phyloP scores from a whole-genome alignment of 2,797 vertebrate species.

The Morelia viridis region DNA sequence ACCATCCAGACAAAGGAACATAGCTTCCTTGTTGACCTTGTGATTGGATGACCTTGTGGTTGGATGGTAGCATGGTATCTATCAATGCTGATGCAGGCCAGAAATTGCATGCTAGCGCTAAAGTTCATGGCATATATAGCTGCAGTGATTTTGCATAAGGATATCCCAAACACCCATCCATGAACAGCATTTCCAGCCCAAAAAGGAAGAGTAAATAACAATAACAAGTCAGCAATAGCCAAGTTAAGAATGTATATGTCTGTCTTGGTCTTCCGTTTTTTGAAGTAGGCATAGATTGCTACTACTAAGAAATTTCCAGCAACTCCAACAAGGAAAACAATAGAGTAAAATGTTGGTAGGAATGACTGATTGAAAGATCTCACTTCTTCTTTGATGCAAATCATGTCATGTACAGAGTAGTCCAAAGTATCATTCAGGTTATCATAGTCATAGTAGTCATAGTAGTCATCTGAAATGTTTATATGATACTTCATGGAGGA shows the following conservation, averaged over 20 bases:
- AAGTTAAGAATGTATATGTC: constrained; percentile 90
- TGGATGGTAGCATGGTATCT: constrained; percentile 76
- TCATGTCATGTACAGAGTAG: constrained; percentile 74
- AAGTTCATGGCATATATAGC: constrained; percentile 88
- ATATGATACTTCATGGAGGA: constrained; percentile 50
- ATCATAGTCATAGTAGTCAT: constrained; percentile 62
- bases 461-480: constrained; percentile 66
- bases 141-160: constrained; percentile 83
- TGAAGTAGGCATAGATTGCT: constrained; percentile 81
- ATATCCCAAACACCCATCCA: constrained; percentile 74
- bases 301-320: constrained; percentile 88
- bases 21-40: constrained; percentile 72
- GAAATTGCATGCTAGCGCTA: constrained; percentile 88
- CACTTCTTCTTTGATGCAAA: constrained; percentile 87
- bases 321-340: constrained; percentile 83
- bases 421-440: constrained; percentile 63
- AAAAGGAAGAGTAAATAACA: constrained; percentile 90
- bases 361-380: constrained; percentile 85
- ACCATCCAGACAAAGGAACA: constrained; percentile 80
- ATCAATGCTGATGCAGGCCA: constrained; percentile 91
- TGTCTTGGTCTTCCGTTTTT: constrained; percentile 84
- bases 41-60: constrained; percentile 26
- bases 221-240: constrained; percentile 86
- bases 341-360: constrained; percentile 83
- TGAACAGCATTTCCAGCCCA: constrained; percentile 87